Base-by-base conservation (phyloP, 2,888 invertebrate species). In the Salticus scenicus region DNA sequence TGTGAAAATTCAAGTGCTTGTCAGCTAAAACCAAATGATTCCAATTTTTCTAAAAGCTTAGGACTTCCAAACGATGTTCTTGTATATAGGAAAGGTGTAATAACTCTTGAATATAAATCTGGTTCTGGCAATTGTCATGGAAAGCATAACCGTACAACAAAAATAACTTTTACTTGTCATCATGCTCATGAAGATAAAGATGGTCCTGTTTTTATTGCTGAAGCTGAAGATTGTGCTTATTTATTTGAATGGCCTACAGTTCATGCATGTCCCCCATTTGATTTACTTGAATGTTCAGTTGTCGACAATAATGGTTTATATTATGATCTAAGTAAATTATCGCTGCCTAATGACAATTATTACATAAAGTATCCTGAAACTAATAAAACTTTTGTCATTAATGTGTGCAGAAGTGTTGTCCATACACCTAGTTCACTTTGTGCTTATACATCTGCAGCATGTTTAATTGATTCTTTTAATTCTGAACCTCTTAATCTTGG, bases 221-320 rank as follows among this genome's bases (percentile, higher is more conserved):
- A 88, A 28, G 72, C 70, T 37, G 64, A 81, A 27, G 69, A 88
- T 20, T 89, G 89, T 70, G 77, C 84, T 20, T 88, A 87, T 72
- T 57, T 82, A 27, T 89, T 89, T 73, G 79, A 85, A 67, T 89
- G 89, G 89, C 73, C 87, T 8, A 88, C 88, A 33, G 80, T 79
- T 24, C 78, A 84, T 74, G 88, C 88, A 10, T 89, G 89, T 74
- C 82, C 87, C 0, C 82, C 87, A 20, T 84, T 81, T 78, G 73
- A 76, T 63, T 73, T 84, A 7, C 64, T 71, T 12, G 80, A 80
- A 30, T 87, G 87, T 57, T 80, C 79, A 10, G 84, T 64, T 42
- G 72, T 66, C 5, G 77, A 76, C 20, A 71, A 75, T 1, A 41
- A 77, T 70, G 81, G 81, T 0, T n/a, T 14, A 7, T 28, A 20